Evolutionary conservation across 2,888 invertebrate species (phyloP).

Genomic region (Caenorhabditis sp.): DNA sequence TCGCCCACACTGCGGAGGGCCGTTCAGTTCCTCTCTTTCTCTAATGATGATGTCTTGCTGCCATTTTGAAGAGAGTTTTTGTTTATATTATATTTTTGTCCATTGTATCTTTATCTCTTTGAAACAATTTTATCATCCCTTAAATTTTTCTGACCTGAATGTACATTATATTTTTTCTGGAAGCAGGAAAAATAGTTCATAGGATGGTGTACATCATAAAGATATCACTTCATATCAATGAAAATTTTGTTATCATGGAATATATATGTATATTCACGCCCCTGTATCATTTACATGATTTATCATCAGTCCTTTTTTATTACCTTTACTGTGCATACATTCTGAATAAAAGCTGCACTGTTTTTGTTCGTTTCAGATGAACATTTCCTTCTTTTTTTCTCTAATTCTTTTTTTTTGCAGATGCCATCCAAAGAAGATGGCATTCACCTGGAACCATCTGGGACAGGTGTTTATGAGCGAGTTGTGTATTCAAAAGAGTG

Average conservation of each 20-base stretch:
- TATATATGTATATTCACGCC: background rate
- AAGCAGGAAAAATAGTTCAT: background rate
- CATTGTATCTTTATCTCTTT: background rate
- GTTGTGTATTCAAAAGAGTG: constrained; percentile 36
- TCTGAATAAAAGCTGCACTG: background rate
- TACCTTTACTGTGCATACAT: background rate
- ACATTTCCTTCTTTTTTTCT: background rate
- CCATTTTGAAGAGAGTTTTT: constrained; percentile 2
- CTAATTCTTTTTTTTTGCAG: constrained; percentile 8
- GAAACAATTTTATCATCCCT: no score
- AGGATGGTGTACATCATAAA: background rate
- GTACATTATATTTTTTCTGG: background rate
- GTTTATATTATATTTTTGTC: background rate
- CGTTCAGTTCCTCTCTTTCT: background rate
- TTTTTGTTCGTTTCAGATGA: background rate
- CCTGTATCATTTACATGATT: background rate
- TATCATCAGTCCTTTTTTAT: background rate
- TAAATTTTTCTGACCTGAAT: no score
- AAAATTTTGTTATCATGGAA: background rate
- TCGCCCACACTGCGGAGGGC: background rate
- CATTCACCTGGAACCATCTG: constrained; percentile 13
- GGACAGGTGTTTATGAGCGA: constrained; percentile 40
- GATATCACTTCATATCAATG: background rate
- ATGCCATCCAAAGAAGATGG: constrained; percentile 32
- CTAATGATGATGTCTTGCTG: constrained; percentile 3